Percentiles rank a stretch among this genome's conserved stretches.
phyloP scores from a whole-genome alignment of 2,797 vertebrate species.

The Ficedula albicollis region DNA sequence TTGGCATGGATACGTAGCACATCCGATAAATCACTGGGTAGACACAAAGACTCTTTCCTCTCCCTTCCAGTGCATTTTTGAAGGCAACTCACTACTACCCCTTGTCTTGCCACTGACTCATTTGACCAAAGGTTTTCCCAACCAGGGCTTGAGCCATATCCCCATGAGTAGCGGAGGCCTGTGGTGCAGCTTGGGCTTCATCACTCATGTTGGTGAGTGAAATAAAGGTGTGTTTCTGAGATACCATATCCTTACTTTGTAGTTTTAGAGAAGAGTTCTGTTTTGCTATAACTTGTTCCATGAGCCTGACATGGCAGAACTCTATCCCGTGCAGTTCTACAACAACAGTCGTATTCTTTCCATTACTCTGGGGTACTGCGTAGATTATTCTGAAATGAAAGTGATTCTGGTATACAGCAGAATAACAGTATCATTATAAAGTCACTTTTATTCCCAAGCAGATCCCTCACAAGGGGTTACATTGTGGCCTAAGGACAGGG shows the following conservation, averaged over 20 bases:
- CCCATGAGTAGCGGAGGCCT: background rate
- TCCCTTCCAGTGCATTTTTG: background rate
- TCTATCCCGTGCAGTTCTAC: background rate
- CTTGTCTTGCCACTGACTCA: background rate
- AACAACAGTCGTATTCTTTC: background rate
- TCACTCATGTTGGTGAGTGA: rapidly evolving
- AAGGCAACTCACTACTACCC: background rate
- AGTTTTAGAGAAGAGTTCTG: background rate
- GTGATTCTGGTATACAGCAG: background rate
- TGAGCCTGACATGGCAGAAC: background rate
- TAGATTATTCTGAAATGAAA: background rate
- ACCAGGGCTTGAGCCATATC: background rate
- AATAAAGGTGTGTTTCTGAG: background rate
- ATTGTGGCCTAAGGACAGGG: background rate
- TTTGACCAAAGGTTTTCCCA: background rate
- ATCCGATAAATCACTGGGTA: background rate
- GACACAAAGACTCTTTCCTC: background rate
- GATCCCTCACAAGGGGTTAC: background rate
- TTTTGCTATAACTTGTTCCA: background rate
- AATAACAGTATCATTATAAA: background rate
- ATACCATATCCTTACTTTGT: background rate
- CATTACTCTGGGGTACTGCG: background rate
- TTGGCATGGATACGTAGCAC: background rate
- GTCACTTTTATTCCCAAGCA: background rate
- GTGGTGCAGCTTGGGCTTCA: background rate